These are phyloP conservation scores for Alviniconcha marisindica DNA, from an alignment of 1,140 invertebrate genomes.

Conservation along the genomic window DNA sequence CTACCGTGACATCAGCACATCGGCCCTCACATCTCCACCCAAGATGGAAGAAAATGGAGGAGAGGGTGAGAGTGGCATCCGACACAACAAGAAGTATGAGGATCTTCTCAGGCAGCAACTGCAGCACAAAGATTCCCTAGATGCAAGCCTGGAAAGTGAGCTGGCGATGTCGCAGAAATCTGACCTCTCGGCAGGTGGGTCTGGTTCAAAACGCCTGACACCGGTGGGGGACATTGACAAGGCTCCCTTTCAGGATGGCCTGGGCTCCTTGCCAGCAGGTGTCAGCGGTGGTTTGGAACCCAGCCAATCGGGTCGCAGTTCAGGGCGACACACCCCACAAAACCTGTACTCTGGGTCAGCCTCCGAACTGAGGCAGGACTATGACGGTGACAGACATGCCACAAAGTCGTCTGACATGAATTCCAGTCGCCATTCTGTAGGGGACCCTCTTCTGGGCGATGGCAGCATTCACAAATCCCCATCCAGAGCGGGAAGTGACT, in stretches of 20 bases:
- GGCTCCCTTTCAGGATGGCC: conserved; percentile 29
- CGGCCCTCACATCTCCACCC: conserved; percentile 30
- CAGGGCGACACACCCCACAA: conserved; percentile 42
- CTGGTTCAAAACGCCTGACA: conserved; percentile 48
- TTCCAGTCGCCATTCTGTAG: not conserved
- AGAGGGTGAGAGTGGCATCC: conserved; percentile 36
- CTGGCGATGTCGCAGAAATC: conserved; percentile 34
- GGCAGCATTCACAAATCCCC: conserved; percentile 12
- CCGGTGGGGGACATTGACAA: conserved; percentile 53
- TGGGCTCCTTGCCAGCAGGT: not conserved
- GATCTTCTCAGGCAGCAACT: conserved; percentile 47
- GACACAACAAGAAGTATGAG: conserved; percentile 52
- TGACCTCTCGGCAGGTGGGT: conserved; percentile 31
- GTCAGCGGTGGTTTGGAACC: not conserved
- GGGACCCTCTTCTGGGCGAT: conserved; percentile 36
- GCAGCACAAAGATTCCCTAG: conserved; percentile 44
- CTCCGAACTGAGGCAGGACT: conserved; percentile 15
- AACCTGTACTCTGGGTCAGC: not conserved
- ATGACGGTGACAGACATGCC: not conserved
- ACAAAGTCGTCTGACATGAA: not conserved
- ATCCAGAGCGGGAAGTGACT: conserved; percentile 39
- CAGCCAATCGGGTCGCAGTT: conserved; percentile 3
- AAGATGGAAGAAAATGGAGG: conserved; percentile 41
- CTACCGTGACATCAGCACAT: conserved; percentile 36
- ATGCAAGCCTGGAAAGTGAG: conserved; percentile 40